These are phyloP conservation scores for Quadroppia sp. DNA, from an alignment of 2,888 invertebrate genomes.

Conservation along the genomic window DNA sequence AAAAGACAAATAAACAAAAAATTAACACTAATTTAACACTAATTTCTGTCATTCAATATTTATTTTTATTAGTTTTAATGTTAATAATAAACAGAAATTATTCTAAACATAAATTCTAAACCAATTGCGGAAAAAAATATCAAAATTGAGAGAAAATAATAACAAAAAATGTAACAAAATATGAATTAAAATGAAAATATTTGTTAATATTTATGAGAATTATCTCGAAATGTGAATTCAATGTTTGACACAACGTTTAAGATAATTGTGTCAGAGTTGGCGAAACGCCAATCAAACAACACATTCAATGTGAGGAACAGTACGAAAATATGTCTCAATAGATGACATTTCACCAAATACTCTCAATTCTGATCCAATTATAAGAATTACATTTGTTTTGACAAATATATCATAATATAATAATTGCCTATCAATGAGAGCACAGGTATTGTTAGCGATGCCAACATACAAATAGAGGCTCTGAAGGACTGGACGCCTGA, in stretches of 20 bases:
- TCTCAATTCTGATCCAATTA: neutral
- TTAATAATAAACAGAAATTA: too few relatives aligned
- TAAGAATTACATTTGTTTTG: neutral
- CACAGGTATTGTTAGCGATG: too few relatives aligned
- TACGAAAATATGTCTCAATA: neutral
- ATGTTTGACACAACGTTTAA: too few relatives aligned
- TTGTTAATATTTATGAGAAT: neutral
- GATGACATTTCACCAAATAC: neutral
- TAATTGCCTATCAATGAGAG: neutral
- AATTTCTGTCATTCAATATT: too few relatives aligned
- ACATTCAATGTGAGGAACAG: neutral
- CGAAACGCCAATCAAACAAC: constrained; percentile 2
- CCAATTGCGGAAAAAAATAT: too few relatives aligned
- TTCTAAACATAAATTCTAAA: too few relatives aligned
- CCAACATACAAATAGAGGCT: neutral
- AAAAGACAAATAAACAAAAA: too few relatives aligned
- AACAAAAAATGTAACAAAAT: too few relatives aligned
- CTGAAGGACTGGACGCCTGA: neutral
- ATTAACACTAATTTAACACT: too few relatives aligned
- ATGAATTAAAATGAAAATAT: neutral
- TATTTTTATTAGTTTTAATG: too few relatives aligned
- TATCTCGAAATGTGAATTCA: too few relatives aligned
- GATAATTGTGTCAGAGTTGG: neutral
- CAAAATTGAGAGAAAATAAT: too few relatives aligned
- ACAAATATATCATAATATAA: neutral